A percentile compares a stretch with the other conserved stretches of the same genome.
These are phyloP conservation scores for Drosophila azteca DNA, from an alignment of 1,140 invertebrate genomes.

Conservation along the genomic window DNA sequence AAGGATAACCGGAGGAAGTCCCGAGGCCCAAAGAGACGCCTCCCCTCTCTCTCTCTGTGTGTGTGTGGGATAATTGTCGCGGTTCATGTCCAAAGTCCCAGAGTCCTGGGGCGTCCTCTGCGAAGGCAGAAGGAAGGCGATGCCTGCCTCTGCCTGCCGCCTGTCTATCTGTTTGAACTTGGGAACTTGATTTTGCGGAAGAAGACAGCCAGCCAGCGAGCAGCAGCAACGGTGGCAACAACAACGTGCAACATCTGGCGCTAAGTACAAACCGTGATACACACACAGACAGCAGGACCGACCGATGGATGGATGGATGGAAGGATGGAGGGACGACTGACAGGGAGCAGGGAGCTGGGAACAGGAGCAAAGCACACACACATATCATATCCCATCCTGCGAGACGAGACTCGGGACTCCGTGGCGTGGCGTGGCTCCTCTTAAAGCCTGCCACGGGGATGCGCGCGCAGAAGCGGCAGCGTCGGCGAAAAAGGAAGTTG, in stretches of 20 bases:
- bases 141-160: slow-evolving; percentile 14
- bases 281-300: slow-evolving; percentile 59
- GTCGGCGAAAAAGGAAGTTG: slow-evolving; percentile 67
- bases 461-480: slow-evolving; percentile 66
- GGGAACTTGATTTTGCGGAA: slow-evolving; percentile 77
- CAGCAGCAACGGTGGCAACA: slow-evolving; percentile 29
- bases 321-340: slow-evolving; percentile 14
- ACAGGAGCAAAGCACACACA: slow-evolving; percentile 14
- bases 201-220: slow-evolving; percentile 39
- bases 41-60: not conserved
- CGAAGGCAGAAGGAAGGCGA: no score
- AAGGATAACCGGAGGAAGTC: slow-evolving; percentile 32
- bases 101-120: slow-evolving; percentile 25
- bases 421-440: slow-evolving; percentile 41
- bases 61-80: slow-evolving; percentile 64
- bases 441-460: slow-evolving; percentile 55
- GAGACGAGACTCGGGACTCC: slow-evolving; percentile 28
- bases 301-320: slow-evolving; percentile 6
- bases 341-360: slow-evolving; percentile 3
- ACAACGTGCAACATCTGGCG: slow-evolving; percentile 78
- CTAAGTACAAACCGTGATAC: slow-evolving; percentile 81
- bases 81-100: not conserved
- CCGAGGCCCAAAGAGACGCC: no score
- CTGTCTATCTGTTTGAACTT: slow-evolving; percentile 72
- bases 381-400: slow-evolving; percentile 22